Conservation (phyloP, 2,113 vertebrate species). For the Enhydra lutris region DNA sequence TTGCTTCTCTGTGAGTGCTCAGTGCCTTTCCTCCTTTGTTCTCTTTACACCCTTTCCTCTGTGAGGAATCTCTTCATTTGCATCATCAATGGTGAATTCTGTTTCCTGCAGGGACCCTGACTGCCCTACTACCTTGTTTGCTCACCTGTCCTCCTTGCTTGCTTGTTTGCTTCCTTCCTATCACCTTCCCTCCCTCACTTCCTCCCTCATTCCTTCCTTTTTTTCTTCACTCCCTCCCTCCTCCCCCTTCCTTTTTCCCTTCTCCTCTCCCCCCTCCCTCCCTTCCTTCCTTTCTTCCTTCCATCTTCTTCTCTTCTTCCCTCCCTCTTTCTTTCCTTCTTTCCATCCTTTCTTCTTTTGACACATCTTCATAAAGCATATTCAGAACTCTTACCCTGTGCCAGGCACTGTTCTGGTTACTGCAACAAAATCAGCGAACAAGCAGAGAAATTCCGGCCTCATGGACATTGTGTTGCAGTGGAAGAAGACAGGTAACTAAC, state of each 20-base stretch:
- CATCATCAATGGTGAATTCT: neutral
- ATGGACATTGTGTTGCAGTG: fast-evolving
- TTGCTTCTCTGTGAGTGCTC: neutral
- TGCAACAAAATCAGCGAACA: neutral
- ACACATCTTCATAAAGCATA: neutral
- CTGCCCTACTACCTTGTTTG: neutral
- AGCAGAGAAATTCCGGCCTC: neutral
- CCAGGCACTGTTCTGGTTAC: no score
- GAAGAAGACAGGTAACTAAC: neutral
- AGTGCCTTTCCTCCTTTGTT: fast-evolving
- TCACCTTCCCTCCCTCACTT: fast-evolving
- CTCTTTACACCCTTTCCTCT: no score
- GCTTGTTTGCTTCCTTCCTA: fast-evolving
- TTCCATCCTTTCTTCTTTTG: no score
- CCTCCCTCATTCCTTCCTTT: neutral
- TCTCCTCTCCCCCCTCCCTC: fast-evolving
- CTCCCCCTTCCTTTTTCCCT: no score
- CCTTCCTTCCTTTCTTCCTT: fast-evolving
- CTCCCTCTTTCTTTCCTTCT: no score
- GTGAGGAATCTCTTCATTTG: no score
- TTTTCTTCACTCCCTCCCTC: no score
- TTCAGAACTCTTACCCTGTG: neutral
- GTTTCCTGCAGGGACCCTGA: neutral
- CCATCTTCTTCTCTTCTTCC: fast-evolving
- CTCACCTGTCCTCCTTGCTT: neutral